Evolutionary conservation across 2,113 vertebrate genomes (phyloP).

Genomic region (Oceanites oceanicus): DNA sequence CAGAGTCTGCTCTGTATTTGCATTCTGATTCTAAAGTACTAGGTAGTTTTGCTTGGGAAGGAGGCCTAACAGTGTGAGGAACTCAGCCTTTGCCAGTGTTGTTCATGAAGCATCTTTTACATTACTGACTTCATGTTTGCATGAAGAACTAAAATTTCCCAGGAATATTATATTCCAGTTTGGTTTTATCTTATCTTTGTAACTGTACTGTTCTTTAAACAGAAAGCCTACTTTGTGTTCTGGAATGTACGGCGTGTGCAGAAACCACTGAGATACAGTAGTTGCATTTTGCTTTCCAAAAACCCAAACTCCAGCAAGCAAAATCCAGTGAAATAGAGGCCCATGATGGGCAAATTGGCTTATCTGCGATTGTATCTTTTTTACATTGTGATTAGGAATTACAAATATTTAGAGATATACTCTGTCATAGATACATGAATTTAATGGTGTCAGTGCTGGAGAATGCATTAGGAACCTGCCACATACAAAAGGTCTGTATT

Average conservation of each 20-base stretch:
- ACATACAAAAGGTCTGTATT: constrained; percentile 1
- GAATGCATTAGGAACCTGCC: constrained; percentile 26
- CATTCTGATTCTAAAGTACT: not conserved
- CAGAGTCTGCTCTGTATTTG: not conserved
- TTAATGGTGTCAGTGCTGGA: constrained; percentile 1
- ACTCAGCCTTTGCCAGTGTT: not conserved
- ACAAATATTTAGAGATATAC: not conserved
- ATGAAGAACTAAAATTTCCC: not conserved
- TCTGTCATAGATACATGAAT: not conserved
- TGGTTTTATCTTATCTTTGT: constrained; percentile 18
- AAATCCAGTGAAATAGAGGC: not conserved
- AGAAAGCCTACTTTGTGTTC: not conserved
- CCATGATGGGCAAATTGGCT: not conserved
- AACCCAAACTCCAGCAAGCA: not conserved
- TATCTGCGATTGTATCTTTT: not conserved
- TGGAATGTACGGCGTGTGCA: constrained; percentile 21
- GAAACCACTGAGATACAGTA: constrained; percentile 33
- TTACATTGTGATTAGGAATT: not conserved
- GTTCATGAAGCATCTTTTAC: not conserved
- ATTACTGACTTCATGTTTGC: not conserved
- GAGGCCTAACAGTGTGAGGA: not conserved
- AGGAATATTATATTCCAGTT: constrained; percentile 9
- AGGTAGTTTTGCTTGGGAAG: not conserved
- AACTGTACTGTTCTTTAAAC: not conserved
- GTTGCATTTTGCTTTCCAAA: constrained; percentile 32